These are phyloP conservation scores for Rapana venosa DNA, from an alignment of 2,888 invertebrate species.

Conservation along the genomic window DNA sequence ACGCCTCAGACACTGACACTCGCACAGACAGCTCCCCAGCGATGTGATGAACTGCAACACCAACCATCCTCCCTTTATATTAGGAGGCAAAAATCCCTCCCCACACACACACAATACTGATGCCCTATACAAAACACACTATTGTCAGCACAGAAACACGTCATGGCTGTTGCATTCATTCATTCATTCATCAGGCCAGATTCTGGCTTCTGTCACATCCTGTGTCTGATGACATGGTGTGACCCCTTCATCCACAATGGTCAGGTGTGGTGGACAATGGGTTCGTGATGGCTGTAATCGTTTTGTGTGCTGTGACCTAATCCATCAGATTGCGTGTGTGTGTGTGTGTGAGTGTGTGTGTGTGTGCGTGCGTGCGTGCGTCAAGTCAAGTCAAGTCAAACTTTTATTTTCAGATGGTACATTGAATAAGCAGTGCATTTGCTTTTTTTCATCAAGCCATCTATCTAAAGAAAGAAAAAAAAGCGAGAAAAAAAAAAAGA, in stretches of 20 bases:
- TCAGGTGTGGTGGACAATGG: no score
- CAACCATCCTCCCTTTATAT: neutral
- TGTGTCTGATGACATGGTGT: neutral
- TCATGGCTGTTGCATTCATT: neutral
- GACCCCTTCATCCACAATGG: neutral
- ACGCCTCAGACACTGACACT: neutral
- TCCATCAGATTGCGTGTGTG: no score
- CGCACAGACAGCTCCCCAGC: neutral
- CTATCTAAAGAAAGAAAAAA: no score
- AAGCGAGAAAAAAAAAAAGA: no score
- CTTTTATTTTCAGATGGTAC: no score
- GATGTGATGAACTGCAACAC: neutral
- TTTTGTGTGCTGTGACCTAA: no score
- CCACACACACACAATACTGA: conserved; percentile 11
- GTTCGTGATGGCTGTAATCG: no score
- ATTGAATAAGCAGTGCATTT: no score
- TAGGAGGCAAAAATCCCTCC: neutral
- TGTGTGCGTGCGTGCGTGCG: neutral
- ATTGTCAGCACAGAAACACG: neutral
- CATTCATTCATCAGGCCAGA: neutral
- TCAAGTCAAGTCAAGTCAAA: no score
- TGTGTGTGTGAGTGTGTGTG: no score
- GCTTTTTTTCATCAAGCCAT: no score
- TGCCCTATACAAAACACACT: neutral
- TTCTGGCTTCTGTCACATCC: neutral